Conservation (phyloP, 2,797 vertebrate genomes). For the Diglossa cyanea region DNA sequence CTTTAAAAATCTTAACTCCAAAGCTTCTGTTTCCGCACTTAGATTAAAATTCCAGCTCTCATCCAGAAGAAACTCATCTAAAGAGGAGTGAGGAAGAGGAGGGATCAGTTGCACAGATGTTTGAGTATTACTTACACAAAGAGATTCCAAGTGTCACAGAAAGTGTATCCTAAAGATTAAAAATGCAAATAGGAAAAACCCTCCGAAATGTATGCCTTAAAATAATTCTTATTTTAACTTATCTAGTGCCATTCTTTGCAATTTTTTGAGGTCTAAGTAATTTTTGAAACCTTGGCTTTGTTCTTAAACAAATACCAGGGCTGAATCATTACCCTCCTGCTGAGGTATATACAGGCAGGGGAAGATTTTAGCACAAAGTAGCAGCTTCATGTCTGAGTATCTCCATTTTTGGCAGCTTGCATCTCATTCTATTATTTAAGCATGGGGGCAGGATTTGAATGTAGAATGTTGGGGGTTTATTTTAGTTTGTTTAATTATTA, state of each 20-base stretch:
- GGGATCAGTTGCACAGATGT: neutral
- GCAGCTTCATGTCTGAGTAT: neutral
- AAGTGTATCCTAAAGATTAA: neutral
- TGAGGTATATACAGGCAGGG: neutral
- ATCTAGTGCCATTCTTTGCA: neutral
- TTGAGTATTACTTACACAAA: neutral
- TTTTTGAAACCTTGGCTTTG: neutral
- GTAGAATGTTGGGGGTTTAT: neutral
- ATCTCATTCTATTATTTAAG: constrained; percentile 14
- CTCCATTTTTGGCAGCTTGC: constrained; percentile 27
- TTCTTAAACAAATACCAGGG: neutral
- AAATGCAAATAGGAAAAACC: neutral
- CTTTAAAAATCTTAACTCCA: neutral
- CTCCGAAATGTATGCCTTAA: neutral
- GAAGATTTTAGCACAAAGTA: constrained; percentile 16
- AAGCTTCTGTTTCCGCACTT: neutral
- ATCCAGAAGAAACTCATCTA: neutral
- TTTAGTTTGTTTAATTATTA: constrained; percentile 55
- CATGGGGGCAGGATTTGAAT: neutral
- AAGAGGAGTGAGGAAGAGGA: neutral
- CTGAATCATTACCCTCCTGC: neutral
- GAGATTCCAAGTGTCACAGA: neutral
- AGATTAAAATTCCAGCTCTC: neutral
- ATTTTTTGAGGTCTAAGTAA: neutral
- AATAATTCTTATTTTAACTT: neutral